Evolutionary conservation across 2,888 invertebrate species (phyloP).

Genomic region (Lasiommata megera): DNA sequence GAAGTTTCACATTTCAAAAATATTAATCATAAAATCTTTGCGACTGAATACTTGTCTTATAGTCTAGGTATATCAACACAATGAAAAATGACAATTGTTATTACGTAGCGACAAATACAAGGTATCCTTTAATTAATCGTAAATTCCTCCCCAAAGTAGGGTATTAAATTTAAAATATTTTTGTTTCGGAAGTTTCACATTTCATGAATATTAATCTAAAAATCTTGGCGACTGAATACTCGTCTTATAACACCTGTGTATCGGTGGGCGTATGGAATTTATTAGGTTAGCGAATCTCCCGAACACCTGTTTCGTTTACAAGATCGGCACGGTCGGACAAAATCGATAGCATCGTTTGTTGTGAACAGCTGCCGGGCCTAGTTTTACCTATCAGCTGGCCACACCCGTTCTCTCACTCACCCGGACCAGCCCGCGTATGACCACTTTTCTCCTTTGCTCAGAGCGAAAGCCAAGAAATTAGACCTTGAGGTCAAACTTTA

Average conservation of each 20-base stretch:
- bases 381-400: slow-evolving; percentile 67
- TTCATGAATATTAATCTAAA: not conserved
- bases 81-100: too few species aligned
- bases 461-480: too few species aligned
- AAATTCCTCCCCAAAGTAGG: not conserved
- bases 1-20: not conserved
- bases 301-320: slow-evolving; percentile 52
- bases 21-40: not conserved
- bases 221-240: not conserved
- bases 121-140: too few species aligned
- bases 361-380: slow-evolving; percentile 57
- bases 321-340: slow-evolving; percentile 43
- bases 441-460: not conserved
- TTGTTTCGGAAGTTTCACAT: not conserved
- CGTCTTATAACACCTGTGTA: not conserved
- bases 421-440: not conserved
- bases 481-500: too few species aligned
- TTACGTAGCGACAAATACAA: too few species aligned
- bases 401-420: slow-evolving; percentile 52
- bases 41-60: not conserved
- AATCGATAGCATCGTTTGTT: slow-evolving; percentile 63
- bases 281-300: slow-evolving; percentile 33
- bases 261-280: slow-evolving; percentile 15
- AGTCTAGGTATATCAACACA: too few species aligned
- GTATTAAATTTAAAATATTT: not conserved